Conservation (phyloP, 1,140 invertebrate species). For the Araneus ventricosus region DNA sequence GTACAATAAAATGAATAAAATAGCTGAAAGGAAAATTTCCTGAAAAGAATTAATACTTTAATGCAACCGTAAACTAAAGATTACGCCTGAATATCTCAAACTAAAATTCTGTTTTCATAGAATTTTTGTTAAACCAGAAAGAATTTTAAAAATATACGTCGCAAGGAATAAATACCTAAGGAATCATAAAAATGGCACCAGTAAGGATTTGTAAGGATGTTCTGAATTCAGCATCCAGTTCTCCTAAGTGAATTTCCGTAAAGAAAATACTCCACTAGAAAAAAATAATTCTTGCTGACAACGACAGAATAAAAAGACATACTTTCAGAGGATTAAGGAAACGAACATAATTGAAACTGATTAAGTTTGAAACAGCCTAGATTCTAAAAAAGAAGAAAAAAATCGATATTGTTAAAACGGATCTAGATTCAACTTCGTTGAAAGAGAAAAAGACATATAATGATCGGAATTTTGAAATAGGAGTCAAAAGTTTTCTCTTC, state of each 20-base stretch:
- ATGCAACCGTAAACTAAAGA: no score
- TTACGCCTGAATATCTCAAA: no score
- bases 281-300: neutral
- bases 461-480: constrained; percentile 37
- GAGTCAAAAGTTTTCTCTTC: constrained; percentile 33
- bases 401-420: constrained; percentile 17
- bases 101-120: no score
- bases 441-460: constrained; percentile 3
- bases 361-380: constrained; percentile 24
- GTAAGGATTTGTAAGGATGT: neutral
- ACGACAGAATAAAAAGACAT: constrained; percentile 30
- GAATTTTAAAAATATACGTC: neutral
- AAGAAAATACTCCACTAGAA: neutral
- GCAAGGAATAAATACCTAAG: no score
- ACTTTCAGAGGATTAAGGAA: constrained; percentile 1
- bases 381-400: neutral
- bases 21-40: no score
- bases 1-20: no score
- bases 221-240: neutral
- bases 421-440: neutral
- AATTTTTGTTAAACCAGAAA: no score
- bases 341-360: constrained; percentile 31
- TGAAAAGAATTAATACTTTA: no score
- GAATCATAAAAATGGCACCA: no score
- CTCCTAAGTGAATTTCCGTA: neutral